Evolutionary conservation across 2,797 vertebrate species (phyloP).

Genomic region (Hoplostethus atlanticus): DNA sequence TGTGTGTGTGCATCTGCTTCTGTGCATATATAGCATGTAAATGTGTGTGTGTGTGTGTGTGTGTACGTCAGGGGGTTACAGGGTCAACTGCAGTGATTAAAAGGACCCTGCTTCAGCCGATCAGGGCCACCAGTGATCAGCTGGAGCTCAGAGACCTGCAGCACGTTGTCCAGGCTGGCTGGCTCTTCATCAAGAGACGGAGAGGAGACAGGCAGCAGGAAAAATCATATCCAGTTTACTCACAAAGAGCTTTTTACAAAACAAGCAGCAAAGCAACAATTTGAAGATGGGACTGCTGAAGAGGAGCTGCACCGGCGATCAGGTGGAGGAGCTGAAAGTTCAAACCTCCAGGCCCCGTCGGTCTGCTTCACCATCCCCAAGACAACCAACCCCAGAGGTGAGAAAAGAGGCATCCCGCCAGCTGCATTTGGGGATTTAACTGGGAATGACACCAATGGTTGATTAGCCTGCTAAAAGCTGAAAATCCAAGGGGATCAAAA

Average conservation of each 20-base stretch:
- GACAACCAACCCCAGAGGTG: background rate
- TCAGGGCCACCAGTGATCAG: slow-evolving; percentile 10
- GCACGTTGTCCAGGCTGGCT: slow-evolving; percentile 21
- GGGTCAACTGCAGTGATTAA: slow-evolving; percentile 49
- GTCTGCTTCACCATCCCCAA: background rate
- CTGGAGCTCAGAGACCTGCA: slow-evolving; percentile 4
- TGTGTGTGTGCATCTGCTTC: background rate
- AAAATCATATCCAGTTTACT: slow-evolving; percentile 9
- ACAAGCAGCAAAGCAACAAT: background rate
- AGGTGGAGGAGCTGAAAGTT: background rate
- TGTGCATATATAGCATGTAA: too few relatives aligned
- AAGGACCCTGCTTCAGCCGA: slow-evolving; percentile 27
- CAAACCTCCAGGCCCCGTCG: background rate
- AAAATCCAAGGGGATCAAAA: slow-evolving; percentile 13
- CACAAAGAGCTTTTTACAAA: slow-evolving; percentile 25
- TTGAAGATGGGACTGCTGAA: background rate
- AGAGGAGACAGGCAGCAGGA: slow-evolving; percentile 8
- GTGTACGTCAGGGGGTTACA: background rate
- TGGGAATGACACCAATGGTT: background rate
- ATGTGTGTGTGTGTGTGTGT: background rate
- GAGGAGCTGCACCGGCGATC: slow-evolving; percentile 1
- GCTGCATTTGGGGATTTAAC: background rate
- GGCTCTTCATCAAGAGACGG: background rate
- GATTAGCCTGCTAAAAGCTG: background rate
- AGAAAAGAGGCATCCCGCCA: background rate